Evolutionary conservation across 2,888 invertebrate genomes (phyloP).

Genomic region (Dione vanillae): DNA sequence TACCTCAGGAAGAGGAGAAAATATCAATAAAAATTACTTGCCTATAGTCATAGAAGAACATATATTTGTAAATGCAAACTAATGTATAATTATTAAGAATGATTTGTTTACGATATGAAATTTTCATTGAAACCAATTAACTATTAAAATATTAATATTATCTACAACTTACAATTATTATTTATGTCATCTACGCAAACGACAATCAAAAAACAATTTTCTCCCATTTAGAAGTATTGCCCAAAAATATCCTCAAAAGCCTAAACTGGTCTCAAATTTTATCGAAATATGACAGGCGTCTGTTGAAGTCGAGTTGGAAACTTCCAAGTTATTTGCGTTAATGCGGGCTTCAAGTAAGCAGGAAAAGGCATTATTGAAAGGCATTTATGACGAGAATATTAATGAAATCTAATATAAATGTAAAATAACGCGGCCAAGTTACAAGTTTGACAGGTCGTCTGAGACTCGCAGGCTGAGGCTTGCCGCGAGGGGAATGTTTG

Average conservation of each 20-base stretch:
- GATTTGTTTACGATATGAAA: too few relatives aligned
- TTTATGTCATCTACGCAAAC: too few relatives aligned
- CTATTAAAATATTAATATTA: too few relatives aligned
- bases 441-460: constrained; percentile 13
- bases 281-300: constrained; percentile 50
- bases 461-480: neutral
- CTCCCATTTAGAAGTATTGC: neutral
- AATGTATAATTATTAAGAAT: too few relatives aligned
- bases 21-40: too few relatives aligned
- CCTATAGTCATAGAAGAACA: too few relatives aligned
- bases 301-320: constrained; percentile 43
- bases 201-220: neutral
- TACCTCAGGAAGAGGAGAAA: too few relatives aligned
- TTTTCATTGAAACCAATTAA: too few relatives aligned
- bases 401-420: constrained; percentile 39
- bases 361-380: constrained; percentile 41
- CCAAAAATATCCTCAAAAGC: neutral
- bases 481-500: neutral
- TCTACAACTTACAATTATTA: too few relatives aligned
- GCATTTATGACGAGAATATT: constrained; percentile 43
- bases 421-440: constrained; percentile 17
- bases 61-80: too few relatives aligned
- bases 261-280: constrained; percentile 34
- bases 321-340: constrained; percentile 44
- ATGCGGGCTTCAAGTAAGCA: constrained; percentile 37